Evolutionary conservation across 1,140 invertebrate genomes (phyloP).

Genomic region (Frieseomelitta varia): DNA sequence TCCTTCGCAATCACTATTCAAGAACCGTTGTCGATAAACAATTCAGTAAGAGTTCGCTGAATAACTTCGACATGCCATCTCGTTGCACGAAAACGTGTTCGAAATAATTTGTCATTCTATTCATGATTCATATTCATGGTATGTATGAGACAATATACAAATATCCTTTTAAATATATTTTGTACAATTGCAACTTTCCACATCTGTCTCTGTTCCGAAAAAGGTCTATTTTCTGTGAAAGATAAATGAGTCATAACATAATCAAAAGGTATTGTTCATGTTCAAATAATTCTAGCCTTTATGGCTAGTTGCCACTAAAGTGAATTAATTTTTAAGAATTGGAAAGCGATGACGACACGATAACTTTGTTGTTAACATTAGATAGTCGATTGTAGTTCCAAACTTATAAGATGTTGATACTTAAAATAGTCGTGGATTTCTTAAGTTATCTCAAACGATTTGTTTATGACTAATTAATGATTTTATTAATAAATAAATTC

Average conservation of each 20-base stretch:
- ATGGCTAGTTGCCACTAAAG: not conserved
- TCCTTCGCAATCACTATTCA: conserved; percentile 55
- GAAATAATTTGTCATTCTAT: conserved; percentile 21
- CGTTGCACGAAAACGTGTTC: conserved; percentile 56
- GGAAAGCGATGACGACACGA: not conserved
- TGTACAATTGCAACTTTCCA: not conserved
- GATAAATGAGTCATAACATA: not conserved
- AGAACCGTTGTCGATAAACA: conserved; percentile 31
- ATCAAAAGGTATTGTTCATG: not conserved
- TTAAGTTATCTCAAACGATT: not conserved
- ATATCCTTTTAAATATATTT: not conserved
- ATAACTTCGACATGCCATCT: conserved; percentile 50
- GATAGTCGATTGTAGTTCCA: not conserved
- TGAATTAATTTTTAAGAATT: conserved; percentile 21
- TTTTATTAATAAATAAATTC: not conserved
- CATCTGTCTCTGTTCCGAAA: not conserved
- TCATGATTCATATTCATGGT: conserved; percentile 33
- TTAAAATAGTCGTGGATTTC: not conserved
- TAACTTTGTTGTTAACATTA: not conserved
- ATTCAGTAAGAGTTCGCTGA: conserved; percentile 60
- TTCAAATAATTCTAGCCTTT: not conserved
- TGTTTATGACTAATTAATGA: not conserved
- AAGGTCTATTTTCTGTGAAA: not conserved
- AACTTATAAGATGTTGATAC: not conserved
- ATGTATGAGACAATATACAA: not conserved